phyloP scores from a whole-genome alignment of 2,797 vertebrate genomes.

The Setipinna tenuifilis region DNA sequence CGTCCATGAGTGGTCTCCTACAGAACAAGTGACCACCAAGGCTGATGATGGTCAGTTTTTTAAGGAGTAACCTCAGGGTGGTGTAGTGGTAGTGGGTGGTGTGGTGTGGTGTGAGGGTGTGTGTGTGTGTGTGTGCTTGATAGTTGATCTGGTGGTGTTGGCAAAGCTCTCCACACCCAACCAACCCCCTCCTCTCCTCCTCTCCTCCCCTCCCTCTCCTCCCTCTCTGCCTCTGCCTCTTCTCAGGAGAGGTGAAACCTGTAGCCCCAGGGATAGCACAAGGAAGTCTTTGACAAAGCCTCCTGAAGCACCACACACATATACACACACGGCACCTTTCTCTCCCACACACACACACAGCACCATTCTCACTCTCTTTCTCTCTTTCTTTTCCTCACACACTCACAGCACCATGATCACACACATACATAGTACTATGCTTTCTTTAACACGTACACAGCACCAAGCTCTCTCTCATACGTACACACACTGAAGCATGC shows the following conservation, averaged over 20 bases:
- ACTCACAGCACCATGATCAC: constrained; percentile 34
- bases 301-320: constrained; percentile 56
- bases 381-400: constrained; percentile 41
- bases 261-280: constrained; percentile 60
- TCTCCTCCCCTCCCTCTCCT: background rate
- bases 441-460: constrained; percentile 37
- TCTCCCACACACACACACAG: constrained; percentile 39
- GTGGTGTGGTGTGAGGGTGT: background rate
- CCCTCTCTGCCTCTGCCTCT: background rate
- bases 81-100: background rate
- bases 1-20: background rate
- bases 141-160: constrained; percentile 44
- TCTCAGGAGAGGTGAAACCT: constrained; percentile 54
- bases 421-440: background rate
- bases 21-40: background rate
- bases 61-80: background rate
- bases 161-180: constrained; percentile 41
- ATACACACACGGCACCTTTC: constrained; percentile 34
- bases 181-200: constrained; percentile 34
- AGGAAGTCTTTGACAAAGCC: constrained; percentile 59
- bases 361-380: constrained; percentile 35
- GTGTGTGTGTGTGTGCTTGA: too few species aligned
- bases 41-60: background rate
- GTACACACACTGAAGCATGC: background rate
- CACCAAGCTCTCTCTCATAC: too few species aligned